phyloP scores from a whole-genome alignment of 2,113 vertebrate genomes.

The Malurus alboscapulatus region DNA sequence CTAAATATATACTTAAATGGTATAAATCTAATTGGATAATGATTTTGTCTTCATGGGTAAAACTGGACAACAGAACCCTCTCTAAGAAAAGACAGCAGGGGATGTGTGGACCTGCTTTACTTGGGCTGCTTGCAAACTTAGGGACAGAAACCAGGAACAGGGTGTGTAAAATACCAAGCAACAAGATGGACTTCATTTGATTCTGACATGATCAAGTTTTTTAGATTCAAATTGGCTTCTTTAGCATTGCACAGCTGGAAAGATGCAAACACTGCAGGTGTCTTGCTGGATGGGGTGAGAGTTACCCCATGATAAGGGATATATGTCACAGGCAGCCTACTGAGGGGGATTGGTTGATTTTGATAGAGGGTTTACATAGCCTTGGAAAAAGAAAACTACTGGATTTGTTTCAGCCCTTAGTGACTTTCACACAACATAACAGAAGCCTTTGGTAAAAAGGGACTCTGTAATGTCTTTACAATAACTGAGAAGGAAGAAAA shows the following conservation, averaged over 20 bases:
- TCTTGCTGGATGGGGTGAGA: neutral
- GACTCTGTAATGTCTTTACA: neutral
- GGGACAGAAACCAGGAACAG: neutral
- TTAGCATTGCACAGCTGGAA: neutral
- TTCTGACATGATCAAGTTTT: neutral
- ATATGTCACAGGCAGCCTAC: neutral
- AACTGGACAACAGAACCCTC: rapidly evolving
- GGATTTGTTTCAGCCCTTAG: neutral
- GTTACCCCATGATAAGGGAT: neutral
- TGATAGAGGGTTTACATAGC: neutral
- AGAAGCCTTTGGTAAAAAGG: neutral
- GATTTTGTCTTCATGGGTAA: neutral
- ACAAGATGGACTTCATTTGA: neutral
- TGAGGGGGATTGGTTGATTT: neutral
- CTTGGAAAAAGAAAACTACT: neutral
- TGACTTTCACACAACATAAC: neutral
- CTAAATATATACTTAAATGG: too few species aligned
- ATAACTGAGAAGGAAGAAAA: neutral
- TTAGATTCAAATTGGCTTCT: neutral
- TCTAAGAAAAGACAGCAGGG: neutral
- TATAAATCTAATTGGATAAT: neutral
- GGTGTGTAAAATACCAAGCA: neutral
- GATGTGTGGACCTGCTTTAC: rapidly evolving
- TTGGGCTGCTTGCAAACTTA: rapidly evolving
- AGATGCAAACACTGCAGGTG: neutral